These are phyloP conservation scores for Phataginus tetradactyla DNA, from an alignment of 2,797 vertebrate genomes.

Conservation along the genomic window DNA sequence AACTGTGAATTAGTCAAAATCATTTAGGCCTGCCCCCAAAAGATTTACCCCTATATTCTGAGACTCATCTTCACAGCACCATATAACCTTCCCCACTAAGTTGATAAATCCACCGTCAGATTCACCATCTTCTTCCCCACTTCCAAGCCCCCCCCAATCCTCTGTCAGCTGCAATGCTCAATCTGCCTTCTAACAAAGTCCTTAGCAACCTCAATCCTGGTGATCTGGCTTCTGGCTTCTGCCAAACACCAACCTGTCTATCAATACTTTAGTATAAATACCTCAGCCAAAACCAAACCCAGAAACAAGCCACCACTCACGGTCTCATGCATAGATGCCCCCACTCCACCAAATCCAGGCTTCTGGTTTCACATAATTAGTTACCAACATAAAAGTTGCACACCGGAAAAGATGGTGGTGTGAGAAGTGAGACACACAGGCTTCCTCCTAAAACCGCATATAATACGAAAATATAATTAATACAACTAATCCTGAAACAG, in stretches of 20 bases:
- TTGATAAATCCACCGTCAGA: not conserved
- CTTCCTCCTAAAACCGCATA: too few species aligned
- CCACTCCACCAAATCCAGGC: not conserved
- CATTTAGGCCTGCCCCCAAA: not conserved
- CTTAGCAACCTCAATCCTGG: not conserved
- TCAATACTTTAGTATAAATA: not conserved
- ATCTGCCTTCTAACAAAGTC: not conserved
- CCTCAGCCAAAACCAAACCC: slow-evolving; percentile 10
- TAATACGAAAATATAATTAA: too few species aligned
- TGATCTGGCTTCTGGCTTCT: not conserved
- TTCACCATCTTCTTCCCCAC: not conserved
- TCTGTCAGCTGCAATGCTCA: not conserved
- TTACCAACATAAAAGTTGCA: not conserved
- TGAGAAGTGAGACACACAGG: too few species aligned
- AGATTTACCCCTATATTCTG: not conserved
- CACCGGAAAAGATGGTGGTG: too few species aligned
- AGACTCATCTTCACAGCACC: not conserved
- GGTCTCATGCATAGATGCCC: not conserved
- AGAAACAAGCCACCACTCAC: not conserved
- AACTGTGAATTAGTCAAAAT: not conserved
- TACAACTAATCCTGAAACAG: too few species aligned
- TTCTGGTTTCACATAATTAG: not conserved
- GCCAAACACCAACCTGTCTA: not conserved
- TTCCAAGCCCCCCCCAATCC: not conserved
- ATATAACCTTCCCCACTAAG: not conserved